Percentiles rank a stretch among this genome's conserved stretches.
These are phyloP conservation scores for Drosophila meridiana DNA, from an alignment of 2,888 invertebrate genomes.

Conservation along the genomic window DNA sequence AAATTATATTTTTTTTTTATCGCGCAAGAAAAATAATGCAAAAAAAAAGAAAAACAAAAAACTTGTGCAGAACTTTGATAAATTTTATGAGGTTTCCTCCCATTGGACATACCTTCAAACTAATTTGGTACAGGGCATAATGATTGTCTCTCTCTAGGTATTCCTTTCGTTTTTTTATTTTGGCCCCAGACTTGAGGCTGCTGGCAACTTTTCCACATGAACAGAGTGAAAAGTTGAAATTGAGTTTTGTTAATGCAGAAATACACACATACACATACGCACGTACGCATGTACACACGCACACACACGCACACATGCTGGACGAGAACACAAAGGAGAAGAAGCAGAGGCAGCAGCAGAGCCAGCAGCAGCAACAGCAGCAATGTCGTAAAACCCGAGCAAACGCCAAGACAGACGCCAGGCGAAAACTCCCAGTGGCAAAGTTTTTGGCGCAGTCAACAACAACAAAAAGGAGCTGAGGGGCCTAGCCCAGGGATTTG, in stretches of 20 bases:
- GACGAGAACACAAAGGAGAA: constrained; percentile 45
- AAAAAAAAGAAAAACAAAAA: background rate
- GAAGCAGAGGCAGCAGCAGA: background rate
- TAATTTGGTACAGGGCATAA: constrained; percentile 37
- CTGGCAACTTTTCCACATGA: constrained; percentile 67
- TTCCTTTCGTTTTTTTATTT: constrained; percentile 2
- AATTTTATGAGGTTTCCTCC: constrained; percentile 12
- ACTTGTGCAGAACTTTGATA: constrained; percentile 13
- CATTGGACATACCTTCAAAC: constrained; percentile 17
- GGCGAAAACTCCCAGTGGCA: constrained; percentile 57
- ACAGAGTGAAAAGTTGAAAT: constrained; percentile 71
- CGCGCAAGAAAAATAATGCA: background rate
- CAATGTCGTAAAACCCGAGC: constrained; percentile 44
- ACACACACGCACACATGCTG: constrained; percentile 25
- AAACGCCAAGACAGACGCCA: constrained; percentile 50
- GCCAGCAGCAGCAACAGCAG: constrained; percentile 19
- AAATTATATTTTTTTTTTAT: constrained; percentile 5
- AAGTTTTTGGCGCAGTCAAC: constrained; percentile 64
- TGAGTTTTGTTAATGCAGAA: constrained; percentile 68
- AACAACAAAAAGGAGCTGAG: constrained; percentile 29
- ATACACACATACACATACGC: constrained; percentile 24
- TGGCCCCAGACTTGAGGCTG: constrained; percentile 39
- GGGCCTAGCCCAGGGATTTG: background rate
- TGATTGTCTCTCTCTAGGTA: constrained; percentile 33
- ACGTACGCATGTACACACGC: background rate